Evolutionary conservation across 1,140 invertebrate genomes (phyloP).

Genomic region (Sitophilus oryzae): DNA sequence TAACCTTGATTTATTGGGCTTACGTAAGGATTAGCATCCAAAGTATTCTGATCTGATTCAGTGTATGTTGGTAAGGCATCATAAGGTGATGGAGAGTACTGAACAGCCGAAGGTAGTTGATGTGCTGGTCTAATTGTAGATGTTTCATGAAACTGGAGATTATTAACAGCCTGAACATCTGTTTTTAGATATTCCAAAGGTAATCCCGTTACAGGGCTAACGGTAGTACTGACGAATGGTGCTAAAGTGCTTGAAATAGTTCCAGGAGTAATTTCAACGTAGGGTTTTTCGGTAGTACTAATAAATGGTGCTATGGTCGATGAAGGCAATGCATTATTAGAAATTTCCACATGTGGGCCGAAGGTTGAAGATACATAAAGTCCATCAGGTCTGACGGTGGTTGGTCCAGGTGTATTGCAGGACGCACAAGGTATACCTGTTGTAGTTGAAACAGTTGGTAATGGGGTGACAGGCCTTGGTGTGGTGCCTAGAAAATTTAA

Average conservation of each 20-base stretch:
- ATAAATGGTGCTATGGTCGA: constrained; percentile 14
- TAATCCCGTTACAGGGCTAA: constrained; percentile 8
- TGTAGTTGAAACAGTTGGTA: constrained; percentile 8
- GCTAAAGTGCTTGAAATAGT: constrained; percentile 1
- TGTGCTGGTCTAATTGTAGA: constrained; percentile 2
- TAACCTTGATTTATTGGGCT: constrained; percentile 31
- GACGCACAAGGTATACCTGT: constrained; percentile 11
- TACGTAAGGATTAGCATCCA: constrained; percentile 26
- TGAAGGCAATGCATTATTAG: constrained; percentile 30
- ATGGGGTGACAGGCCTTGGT: constrained; percentile 8
- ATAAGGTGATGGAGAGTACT: constrained; percentile 6
- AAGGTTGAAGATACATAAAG: constrained; percentile 7
- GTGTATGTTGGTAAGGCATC: constrained; percentile 16
- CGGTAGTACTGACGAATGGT: constrained; percentile 12
- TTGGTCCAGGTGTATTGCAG: constrained; percentile 23
- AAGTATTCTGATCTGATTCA: constrained; percentile 22
- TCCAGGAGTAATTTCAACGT: constrained; percentile 27
- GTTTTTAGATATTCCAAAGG: constrained; percentile 18
- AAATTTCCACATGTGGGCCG: constrained; percentile 26
- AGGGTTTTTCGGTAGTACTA: constrained; percentile 16
- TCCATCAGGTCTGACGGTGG: constrained; percentile 16
- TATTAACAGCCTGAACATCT: constrained; percentile 6
- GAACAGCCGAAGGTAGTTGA: constrained; percentile 6
- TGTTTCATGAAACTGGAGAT: constrained; percentile 15
- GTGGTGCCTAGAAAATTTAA: constrained; percentile 5